A percentile compares a stretch with the other conserved stretches of the same genome.
phyloP scores from a whole-genome alignment of 2,113 vertebrate genomes.

The Embiotoca jacksoni region DNA sequence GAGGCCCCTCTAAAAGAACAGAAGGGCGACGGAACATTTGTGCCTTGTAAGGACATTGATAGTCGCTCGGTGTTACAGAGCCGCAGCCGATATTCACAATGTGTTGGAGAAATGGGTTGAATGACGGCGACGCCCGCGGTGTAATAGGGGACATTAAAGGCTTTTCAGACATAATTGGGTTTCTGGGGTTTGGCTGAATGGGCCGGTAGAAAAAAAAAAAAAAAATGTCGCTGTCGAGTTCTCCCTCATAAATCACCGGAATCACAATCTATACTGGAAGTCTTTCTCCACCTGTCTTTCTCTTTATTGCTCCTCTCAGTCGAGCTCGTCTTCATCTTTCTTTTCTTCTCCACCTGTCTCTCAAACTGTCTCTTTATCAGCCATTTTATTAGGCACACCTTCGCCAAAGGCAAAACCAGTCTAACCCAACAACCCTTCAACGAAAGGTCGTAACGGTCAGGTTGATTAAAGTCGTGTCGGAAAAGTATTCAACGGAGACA shows the following conservation, averaged over 20 bases:
- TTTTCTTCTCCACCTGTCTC: no score
- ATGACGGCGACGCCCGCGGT: conserved; percentile 27
- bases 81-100: neutral
- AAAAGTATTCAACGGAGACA: no score
- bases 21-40: conserved; percentile 15
- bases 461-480: no score
- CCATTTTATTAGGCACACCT: no score
- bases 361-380: no score
- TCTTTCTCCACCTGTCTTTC: conserved; percentile 1
- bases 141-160: conserved; percentile 58
- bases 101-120: conserved; percentile 40
- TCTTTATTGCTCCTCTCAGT: neutral
- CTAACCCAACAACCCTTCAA: no score
- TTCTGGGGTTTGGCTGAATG: conserved; percentile 50
- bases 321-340: no score
- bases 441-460: no score
- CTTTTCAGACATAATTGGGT: conserved; percentile 66
- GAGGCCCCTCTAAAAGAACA: neutral
- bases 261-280: conserved; percentile 32
- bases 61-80: neutral
- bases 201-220: neutral
- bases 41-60: conserved; percentile 41
- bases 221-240: conserved; percentile 8
- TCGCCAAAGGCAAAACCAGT: no score
- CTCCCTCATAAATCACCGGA: conserved; percentile 53